Conservation (phyloP, 2,797 vertebrate genomes). For the Clarias pachynema region DNA sequence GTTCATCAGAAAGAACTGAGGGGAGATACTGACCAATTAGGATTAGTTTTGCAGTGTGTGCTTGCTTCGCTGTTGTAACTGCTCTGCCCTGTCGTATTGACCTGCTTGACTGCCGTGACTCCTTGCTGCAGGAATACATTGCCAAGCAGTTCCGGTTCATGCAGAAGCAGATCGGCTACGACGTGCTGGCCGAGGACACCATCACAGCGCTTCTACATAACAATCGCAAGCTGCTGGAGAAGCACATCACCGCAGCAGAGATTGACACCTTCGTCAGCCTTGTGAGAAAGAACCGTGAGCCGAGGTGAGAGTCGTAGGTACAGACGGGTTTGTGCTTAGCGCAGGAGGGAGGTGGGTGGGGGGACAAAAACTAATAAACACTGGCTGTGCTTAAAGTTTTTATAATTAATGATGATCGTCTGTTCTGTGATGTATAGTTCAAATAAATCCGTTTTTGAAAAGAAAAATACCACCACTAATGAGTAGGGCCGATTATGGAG, state of each 20-base stretch:
- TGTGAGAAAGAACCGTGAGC: slow-evolving; percentile 87
- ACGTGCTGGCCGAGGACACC: slow-evolving; percentile 86
- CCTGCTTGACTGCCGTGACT: neutral
- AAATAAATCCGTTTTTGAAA: neutral
- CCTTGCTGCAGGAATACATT: slow-evolving; percentile 79
- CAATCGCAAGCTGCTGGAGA: slow-evolving; percentile 86
- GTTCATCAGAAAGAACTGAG: neutral
- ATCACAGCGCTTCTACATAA: slow-evolving; percentile 86
- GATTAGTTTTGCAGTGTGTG: neutral
- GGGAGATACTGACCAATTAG: neutral
- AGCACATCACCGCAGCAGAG: slow-evolving; percentile 87
- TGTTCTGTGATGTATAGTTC: neutral
- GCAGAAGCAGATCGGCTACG: slow-evolving; percentile 90
- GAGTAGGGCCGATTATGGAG: neutral
- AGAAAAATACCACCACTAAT: neutral
- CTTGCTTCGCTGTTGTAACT: neutral
- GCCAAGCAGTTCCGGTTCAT: slow-evolving; percentile 90
- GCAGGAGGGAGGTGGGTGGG: too few relatives aligned
- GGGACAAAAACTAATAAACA: neutral
- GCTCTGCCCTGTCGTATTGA: neutral
- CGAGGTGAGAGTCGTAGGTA: slow-evolving; percentile 72
- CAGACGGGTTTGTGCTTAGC: neutral
- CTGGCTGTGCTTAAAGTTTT: neutral
- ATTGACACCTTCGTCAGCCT: slow-evolving; percentile 88
- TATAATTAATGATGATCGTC: neutral